Conservation (phyloP, 2,113 vertebrate species). For the Sinocyclocheilus anophthalmus region DNA sequence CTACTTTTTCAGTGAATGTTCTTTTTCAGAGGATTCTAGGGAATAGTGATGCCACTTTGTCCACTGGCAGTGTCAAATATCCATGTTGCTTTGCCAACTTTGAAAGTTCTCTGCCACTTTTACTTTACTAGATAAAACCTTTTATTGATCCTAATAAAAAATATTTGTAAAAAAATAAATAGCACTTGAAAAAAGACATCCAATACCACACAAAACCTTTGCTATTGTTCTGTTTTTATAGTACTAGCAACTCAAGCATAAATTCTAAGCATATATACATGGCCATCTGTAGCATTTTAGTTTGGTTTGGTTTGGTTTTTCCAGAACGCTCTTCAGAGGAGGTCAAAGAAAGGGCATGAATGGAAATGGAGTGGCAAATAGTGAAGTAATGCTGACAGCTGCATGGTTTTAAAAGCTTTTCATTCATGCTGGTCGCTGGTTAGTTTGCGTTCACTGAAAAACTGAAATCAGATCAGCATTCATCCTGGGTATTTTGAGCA, state of each 20-base stretch:
- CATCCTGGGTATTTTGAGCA: neutral
- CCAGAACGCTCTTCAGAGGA: conserved; percentile 14
- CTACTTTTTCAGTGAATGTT: conserved; percentile 53
- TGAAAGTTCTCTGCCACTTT: conserved; percentile 66
- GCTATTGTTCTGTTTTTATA: conserved; percentile 11
- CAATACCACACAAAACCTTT: neutral
- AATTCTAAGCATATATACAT: conserved; percentile 52
- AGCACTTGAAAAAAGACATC: neutral
- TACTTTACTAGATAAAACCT: neutral
- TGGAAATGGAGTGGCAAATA: conserved; percentile 33
- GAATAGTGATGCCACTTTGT: conserved; percentile 68
- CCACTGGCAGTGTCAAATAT: conserved; percentile 74
- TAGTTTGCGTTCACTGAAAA: neutral
- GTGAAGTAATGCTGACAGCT: conserved; percentile 19
- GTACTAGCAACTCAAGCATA: neutral
- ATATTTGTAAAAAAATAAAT: neutral
- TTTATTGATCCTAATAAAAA: neutral
- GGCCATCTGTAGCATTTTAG: conserved; percentile 64
- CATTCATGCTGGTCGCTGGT: neutral
- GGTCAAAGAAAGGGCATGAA: conserved; percentile 30
- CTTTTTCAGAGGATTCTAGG: conserved; percentile 65
- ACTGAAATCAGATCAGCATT: neutral
- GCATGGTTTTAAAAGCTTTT: conserved; percentile 17
- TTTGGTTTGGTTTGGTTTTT: conserved; percentile 56
- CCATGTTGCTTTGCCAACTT: conserved; percentile 70